Evolutionary conservation across 1,140 invertebrate species (phyloP).

Genomic region (Dryas iulia): DNA sequence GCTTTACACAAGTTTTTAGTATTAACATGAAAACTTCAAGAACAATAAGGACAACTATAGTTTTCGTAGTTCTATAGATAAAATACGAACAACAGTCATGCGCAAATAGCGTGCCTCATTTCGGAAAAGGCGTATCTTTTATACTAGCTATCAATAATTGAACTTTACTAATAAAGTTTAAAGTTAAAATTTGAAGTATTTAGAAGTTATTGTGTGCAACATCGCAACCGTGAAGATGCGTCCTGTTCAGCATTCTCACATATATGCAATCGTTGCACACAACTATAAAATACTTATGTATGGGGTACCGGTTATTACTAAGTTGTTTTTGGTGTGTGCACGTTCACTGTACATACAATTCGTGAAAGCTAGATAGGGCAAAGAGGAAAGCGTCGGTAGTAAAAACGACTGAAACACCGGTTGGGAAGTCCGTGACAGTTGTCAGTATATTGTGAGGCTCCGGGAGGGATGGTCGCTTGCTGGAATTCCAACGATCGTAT

Average conservation of each 20-base stretch:
- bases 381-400: constrained; percentile 67
- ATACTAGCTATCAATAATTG: background rate
- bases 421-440: constrained; percentile 51
- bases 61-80: constrained; percentile 60
- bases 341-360: constrained; percentile 56
- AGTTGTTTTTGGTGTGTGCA: constrained; percentile 62
- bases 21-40: constrained; percentile 46
- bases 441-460: constrained; percentile 64
- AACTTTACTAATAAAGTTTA: background rate
- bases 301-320: constrained; percentile 42
- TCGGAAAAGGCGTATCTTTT: constrained; percentile 6
- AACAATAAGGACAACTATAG: constrained; percentile 71
- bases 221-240: constrained; percentile 55
- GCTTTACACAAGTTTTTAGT: constrained; percentile 24
- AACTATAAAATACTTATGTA: constrained; percentile 41
- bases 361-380: constrained; percentile 69
- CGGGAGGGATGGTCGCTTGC: constrained; percentile 58
- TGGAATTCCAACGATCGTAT: constrained; percentile 49
- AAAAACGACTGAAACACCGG: constrained; percentile 61
- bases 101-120: constrained; percentile 42
- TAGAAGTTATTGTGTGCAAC: constrained; percentile 52
- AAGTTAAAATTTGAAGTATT: constrained; percentile 2
- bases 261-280: constrained; percentile 28
- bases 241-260: constrained; percentile 46
- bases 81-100: constrained; percentile 66